A percentile compares a stretch with the other conserved stretches of the same genome.
phyloP scores from a whole-genome alignment of 2,797 vertebrate species.

The Acanthurus tractus region DNA sequence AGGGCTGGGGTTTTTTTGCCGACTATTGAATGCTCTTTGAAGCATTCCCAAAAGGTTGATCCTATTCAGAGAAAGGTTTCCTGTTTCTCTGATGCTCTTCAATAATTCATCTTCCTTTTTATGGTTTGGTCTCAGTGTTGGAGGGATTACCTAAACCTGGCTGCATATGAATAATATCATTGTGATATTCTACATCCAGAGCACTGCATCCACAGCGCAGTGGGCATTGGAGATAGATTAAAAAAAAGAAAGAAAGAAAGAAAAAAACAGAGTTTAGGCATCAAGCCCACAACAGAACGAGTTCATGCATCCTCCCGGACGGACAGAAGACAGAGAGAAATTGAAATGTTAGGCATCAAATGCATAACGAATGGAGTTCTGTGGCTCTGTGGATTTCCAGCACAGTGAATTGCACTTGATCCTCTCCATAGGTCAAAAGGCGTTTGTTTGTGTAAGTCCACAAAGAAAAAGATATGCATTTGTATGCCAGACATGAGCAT shows the following conservation, averaged over 20 bases:
- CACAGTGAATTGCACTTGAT: constrained; percentile 35
- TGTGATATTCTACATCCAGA: constrained; percentile 80
- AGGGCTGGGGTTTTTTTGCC: constrained; percentile 62
- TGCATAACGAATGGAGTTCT: constrained; percentile 45
- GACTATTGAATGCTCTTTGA: constrained; percentile 85
- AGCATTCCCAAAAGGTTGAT: constrained; percentile 87
- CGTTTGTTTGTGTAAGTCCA: constrained; percentile 35
- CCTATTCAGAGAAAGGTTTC: constrained; percentile 85
- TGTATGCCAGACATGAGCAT: constrained; percentile 25
- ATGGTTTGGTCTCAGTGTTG: constrained; percentile 81
- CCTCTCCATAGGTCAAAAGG: constrained; percentile 51
- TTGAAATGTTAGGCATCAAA: constrained; percentile 58
- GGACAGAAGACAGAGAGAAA: constrained; percentile 47
- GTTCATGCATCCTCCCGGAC: constrained; percentile 50
- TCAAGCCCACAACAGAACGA: constrained; percentile 53
- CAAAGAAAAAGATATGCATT: constrained; percentile 30
- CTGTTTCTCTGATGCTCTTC: constrained; percentile 85
- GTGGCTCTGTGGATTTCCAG: constrained; percentile 47
- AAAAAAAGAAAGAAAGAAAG: constrained; percentile 14
- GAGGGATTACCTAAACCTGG: constrained; percentile 85
- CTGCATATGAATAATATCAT: constrained; percentile 84
- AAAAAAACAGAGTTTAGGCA: constrained; percentile 59
- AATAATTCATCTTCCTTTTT: constrained; percentile 86
- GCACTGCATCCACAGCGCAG: constrained; percentile 58
- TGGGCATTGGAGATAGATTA: constrained; percentile 69